Percentiles rank a stretch among this genome's conserved stretches.
Conservation (phyloP, 2,797 vertebrate genomes). For the Pangasius djambal region DNA sequence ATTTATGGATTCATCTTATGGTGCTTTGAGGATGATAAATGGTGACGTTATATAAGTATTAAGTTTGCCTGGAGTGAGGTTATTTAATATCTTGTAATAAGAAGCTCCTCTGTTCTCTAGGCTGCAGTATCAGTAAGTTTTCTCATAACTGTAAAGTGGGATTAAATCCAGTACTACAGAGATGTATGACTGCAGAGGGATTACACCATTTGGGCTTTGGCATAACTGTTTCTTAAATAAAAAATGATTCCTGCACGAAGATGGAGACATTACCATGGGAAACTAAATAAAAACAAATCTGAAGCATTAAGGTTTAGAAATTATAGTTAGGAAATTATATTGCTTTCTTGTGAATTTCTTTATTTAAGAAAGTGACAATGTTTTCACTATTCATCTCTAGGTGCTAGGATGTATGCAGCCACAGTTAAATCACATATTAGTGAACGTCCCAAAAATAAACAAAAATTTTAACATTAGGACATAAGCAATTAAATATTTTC, state of each 20-base stretch:
- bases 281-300: background rate
- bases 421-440: background rate
- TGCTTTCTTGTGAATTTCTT: slow-evolving; percentile 3
- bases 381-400: background rate
- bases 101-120: slow-evolving; percentile 15
- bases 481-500: background rate
- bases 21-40: slow-evolving; percentile 30
- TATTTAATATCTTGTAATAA: slow-evolving; percentile 32
- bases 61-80: slow-evolving; percentile 12
- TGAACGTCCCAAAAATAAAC: background rate
- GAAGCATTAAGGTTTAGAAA: background rate
- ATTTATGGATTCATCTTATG: slow-evolving; percentile 31
- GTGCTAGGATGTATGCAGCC: background rate
- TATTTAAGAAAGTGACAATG: background rate
- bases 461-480: background rate
- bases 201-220: slow-evolving; percentile 14
- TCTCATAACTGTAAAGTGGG: slow-evolving; percentile 14
- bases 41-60: slow-evolving; percentile 20
- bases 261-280: background rate
- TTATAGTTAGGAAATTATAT: background rate
- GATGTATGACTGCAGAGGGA: slow-evolving; percentile 1
- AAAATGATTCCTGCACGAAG: background rate
- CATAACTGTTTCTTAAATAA: background rate
- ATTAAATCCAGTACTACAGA: slow-evolving; percentile 12
- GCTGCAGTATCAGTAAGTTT: background rate